phyloP scores from a whole-genome alignment of 1,140 invertebrate genomes.

The Halyomorpha halys region DNA sequence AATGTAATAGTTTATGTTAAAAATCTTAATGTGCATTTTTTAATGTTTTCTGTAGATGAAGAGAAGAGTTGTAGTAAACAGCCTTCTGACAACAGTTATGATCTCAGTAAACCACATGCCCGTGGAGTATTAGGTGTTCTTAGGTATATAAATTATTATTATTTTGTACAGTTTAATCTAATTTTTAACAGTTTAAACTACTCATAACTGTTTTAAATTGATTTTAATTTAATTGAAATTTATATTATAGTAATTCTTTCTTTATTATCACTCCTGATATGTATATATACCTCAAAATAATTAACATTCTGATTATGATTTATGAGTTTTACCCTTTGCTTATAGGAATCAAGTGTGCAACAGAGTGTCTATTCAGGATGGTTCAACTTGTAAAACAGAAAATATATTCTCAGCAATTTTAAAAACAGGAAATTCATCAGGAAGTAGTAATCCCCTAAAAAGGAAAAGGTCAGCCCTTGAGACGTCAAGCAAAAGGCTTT shows the following conservation, averaged over 20 bases:
- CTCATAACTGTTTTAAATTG: too few relatives aligned
- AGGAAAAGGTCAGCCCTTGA: conserved; percentile 9
- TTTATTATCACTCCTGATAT: too few relatives aligned
- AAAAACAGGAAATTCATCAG: not conserved
- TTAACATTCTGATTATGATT: not conserved
- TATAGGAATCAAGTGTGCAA: conserved; percentile 5
- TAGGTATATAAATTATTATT: not conserved
- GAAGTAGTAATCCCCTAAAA: conserved; percentile 1
- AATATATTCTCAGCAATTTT: conserved; percentile 5
- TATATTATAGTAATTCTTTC: too few relatives aligned
- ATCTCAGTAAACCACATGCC: not conserved
- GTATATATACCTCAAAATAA: too few relatives aligned
- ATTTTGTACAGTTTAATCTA: not conserved
- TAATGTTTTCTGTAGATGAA: conserved; percentile 5
- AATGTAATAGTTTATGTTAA: too few relatives aligned
- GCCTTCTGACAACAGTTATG: not conserved
- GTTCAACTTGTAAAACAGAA: not conserved
- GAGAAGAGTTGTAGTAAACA: not conserved
- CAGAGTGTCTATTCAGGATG: conserved; percentile 4
- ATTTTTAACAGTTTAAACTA: too few relatives aligned
- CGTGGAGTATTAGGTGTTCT: conserved; percentile 4
- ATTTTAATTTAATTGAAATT: too few relatives aligned
- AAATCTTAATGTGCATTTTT: not conserved
- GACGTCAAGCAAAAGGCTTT: conserved; percentile 5
- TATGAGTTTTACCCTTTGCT: not conserved